Conservation (phyloP, 2,888 invertebrate species). For the Euzetes globulus region DNA sequence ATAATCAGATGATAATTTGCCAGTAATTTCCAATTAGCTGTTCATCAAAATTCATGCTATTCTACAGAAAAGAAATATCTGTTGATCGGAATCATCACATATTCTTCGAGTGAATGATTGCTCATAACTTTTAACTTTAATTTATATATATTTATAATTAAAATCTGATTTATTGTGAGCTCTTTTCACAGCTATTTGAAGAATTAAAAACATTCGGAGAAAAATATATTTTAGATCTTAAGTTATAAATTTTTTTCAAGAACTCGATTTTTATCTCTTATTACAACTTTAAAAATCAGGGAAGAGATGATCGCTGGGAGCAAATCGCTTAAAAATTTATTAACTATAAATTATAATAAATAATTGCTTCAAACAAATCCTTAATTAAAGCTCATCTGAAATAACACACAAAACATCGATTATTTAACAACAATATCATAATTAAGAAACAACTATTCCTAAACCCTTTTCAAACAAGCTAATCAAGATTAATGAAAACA, state of each 20-base stretch:
- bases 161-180: too few species aligned
- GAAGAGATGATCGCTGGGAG: constrained; percentile 17
- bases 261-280: constrained; percentile 3
- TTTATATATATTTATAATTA: too few species aligned
- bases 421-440: constrained; percentile 23
- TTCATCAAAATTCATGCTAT: background rate
- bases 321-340: background rate
- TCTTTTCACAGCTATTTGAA: too few species aligned
- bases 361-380: background rate
- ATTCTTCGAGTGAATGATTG: background rate
- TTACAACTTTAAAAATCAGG: background rate
- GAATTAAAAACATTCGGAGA: too few species aligned
- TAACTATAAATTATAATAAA: constrained; percentile 28
- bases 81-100: background rate
- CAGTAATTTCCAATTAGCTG: background rate
- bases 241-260: background rate
- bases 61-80: background rate
- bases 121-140: background rate
- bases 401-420: background rate
- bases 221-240: background rate
- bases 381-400: background rate
- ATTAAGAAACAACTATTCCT: background rate
- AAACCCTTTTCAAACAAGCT: background rate
- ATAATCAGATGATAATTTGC: background rate
- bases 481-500: background rate